phyloP scores from a whole-genome alignment of 2,888 invertebrate genomes.

The Heliconius cydno region DNA sequence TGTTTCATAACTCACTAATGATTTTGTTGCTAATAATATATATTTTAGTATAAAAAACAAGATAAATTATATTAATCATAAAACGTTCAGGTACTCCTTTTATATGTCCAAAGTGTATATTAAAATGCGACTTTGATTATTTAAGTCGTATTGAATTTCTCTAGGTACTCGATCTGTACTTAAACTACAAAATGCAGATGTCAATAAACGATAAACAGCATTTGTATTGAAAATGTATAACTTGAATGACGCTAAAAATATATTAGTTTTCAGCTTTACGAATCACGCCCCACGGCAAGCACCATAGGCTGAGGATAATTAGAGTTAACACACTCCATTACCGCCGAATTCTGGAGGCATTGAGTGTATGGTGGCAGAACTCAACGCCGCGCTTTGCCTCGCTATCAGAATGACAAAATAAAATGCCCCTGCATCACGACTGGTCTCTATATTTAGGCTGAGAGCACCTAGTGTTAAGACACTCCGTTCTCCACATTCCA shows the following conservation, averaged over 20 bases:
- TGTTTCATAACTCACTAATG: constrained; percentile 36
- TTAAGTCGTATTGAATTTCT: neutral
- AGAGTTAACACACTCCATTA: too few species aligned
- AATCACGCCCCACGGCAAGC: too few species aligned
- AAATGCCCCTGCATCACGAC: too few species aligned
- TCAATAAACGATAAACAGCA: neutral
- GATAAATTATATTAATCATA: neutral
- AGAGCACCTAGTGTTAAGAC: neutral
- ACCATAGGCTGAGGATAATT: too few species aligned
- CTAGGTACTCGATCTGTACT: neutral
- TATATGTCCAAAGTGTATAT: neutral
- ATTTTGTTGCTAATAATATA: constrained; percentile 25
- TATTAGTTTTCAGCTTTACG: too few species aligned
- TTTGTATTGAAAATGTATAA: neutral
- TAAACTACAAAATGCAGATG: neutral
- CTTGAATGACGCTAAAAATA: too few species aligned
- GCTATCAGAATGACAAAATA: too few species aligned
- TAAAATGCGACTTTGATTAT: neutral
- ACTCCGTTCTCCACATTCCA: neutral
- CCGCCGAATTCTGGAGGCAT: too few species aligned
- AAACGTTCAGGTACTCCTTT: neutral
- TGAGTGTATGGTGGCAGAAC: too few species aligned
- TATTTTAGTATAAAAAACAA: neutral
- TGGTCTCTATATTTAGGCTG: too few species aligned
- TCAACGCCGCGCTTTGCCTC: too few species aligned